Evolutionary conservation across 2,888 invertebrate species (phyloP), one percentile per base, ranked within the genome.

Genomic region (Papilio protenor): DNA sequence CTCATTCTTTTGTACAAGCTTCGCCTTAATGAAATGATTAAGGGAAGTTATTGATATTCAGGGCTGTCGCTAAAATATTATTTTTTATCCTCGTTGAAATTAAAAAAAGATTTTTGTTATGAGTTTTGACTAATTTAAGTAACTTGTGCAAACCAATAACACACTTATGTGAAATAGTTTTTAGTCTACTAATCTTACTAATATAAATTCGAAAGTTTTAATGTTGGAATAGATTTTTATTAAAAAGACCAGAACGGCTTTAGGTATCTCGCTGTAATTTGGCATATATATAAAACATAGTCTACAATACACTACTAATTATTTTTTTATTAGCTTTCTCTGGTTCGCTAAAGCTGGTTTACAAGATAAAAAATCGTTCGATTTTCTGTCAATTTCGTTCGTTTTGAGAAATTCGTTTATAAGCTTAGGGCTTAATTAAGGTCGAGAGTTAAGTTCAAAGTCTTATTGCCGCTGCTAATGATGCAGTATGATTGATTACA

Each of bases 21-120:
- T 82, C 86, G 86, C 84, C 85, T 85, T 91, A 92, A 92, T 92
- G 87, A 91, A 91, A 90, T 91, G 89, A 91, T 91, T 91, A 89
- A 88, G 87, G 89, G 88, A 89, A 88, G 88, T 87, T 82, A 86
- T 81, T 83, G 84, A 81, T 83, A 81, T 73, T 55, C 75, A 78
- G 78, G 78, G 78, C 75, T 78, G 78, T 80, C 80, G 49, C 69
- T 71, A 76, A 76, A 78, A 79, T 23, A 57, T 55, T 76, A 75
- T 64, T 33, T 64, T n/a, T 66, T 64, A 18, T 1, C 0, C 16
- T 45, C 12, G n/a, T 47, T n/a, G 10, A 47, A n/a, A 45, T 16
- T 18, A 47, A 14, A 21, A 14, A 45, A 18, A 40, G 1, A n/a
- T 18, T 40, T 11, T 69, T 69, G 10, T 21, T 59, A 23, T 12